Base-by-base conservation (phyloP, 2,113 vertebrate species). In the Solea senegalensis region DNA sequence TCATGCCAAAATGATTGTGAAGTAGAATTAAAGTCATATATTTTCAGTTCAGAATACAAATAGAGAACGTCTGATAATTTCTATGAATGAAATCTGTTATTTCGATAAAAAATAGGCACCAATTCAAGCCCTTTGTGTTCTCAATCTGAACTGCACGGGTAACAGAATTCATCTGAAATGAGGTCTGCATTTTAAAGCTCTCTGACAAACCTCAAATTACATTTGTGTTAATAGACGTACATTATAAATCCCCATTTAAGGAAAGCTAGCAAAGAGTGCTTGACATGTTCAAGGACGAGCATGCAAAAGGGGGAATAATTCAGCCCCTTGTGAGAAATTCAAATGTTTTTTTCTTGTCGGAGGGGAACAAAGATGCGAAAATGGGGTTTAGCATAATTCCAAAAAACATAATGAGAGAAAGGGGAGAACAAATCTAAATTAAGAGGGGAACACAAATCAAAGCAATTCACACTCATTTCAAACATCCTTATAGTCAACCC, bases 381-480 rank as follows among this genome's bases (percentile, higher is more conserved):
- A 71, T 83, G 3, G 14, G 7, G 79, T 69, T 64, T 68, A 74
- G 74, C 45, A 63, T 40, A 86, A 53, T 41, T 59, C 57, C 10
- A 85, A 76, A 74, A 72, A 67, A 59, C 13, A 88, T 76, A 87
- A 81, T 69, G 69, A 77, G 15, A 59, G 74, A 63, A 54, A 43
- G 40, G 80, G 76, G 74, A 89, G 52, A 86, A 82, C 88, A 74
- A 73, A 81, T 45, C 34, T 64, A 86, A 83, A 50, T 56, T 45
- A 52, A 64, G 28, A 86, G 76, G 16, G 49, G 75, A 78, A 59
- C 15, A 57, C 84, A 88, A 89, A 77, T 53, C 27, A 90, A 81
- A 73, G 81, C 84, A 89, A 94, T 89, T 82, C 77, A 94, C 89
- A 82, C 80, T 93, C 73, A 81, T 59, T 10, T 74, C 65, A 75